Evolutionary conservation across 2,113 vertebrate species (phyloP), one percentile per base, ranked within the genome.

Genomic region (Macheiramphus alcinus): DNA sequence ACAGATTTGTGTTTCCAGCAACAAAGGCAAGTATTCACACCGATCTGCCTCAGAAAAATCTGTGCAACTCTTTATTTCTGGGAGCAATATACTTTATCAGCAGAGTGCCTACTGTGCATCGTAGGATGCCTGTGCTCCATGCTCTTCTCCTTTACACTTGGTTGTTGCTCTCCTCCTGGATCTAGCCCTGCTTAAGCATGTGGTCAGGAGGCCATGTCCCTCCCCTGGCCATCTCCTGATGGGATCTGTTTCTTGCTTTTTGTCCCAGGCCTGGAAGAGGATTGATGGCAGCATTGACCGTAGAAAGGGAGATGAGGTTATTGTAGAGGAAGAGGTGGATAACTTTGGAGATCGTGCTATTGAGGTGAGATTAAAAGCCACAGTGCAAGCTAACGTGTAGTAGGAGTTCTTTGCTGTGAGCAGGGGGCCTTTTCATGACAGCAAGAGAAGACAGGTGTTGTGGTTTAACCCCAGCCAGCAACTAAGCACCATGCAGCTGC

Each of bases 101-200:
- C 14, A 58, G 27, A 56, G 32, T 21, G 25, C 65, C 26, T 5
- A 4, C 45, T 47, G 40, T 78, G 36, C 40, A 25, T 50, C 38
- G 7, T 45, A 16, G 62, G 16, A 27, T 83, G 20, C 40, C 43
- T 68, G 32, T n/a, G 31, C 34, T 47, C 29, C 2, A 0, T n/a
- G 36, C 12, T 56, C 4, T 32, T 75, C 48, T 84, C 26, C 45
- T 55, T 66, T 23, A 7, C 23, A 21, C 21, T 75, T 0, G 0
- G 16, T 32, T 21, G 6, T 21, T 67, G 32, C 38, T 67, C 31
- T 53, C 12, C 16, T 86, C 34, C 66, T 52, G 38, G 15, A 9
- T 66, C 38, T 55, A 80, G 13, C 25, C n/a, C 45, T 56, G 12
- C 32, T 63, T 25, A 63, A 58, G 19, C 8, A 16, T 0, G 0